These are phyloP conservation scores for Cheilosia urbana DNA, from an alignment of 2,888 invertebrate species.

Conservation along the genomic window DNA sequence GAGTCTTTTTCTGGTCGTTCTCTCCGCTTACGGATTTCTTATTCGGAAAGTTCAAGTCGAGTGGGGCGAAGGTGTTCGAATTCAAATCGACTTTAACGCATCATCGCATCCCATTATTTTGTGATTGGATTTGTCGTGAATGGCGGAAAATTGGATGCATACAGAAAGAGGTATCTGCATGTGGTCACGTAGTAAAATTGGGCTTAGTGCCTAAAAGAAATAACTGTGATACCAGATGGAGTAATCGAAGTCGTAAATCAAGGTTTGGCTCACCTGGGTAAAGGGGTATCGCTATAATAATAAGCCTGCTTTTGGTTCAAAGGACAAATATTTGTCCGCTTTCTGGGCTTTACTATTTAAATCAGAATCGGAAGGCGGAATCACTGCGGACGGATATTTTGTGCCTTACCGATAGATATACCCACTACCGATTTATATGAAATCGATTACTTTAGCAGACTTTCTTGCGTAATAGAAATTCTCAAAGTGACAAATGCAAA, in stretches of 20 bases:
- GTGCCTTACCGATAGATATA: too few species aligned
- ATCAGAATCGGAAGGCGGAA: too few species aligned
- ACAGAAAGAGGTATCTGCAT: constrained; percentile 25
- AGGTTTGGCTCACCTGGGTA: background rate
- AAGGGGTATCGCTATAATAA: background rate
- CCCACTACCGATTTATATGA: too few species aligned
- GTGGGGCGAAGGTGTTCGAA: constrained; percentile 71
- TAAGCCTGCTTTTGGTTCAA: too few species aligned
- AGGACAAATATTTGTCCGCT: too few species aligned
- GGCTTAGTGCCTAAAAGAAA: constrained; percentile 7
- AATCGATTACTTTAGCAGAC: too few species aligned
- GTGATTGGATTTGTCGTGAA: constrained; percentile 70
- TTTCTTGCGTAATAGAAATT: too few species aligned
- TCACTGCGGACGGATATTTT: too few species aligned
- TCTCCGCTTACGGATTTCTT: background rate
- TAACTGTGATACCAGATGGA: background rate
- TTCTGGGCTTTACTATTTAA: too few species aligned
- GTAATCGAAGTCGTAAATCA: constrained; percentile 19
- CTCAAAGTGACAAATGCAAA: too few species aligned
- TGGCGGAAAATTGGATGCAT: constrained; percentile 74
- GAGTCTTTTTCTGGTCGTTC: constrained; percentile 2
- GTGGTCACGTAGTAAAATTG: constrained; percentile 60
- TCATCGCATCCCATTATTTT: constrained; percentile 76
- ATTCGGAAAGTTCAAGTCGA: constrained; percentile 51
- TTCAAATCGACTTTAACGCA: constrained; percentile 76